Evolutionary conservation across 2,888 invertebrate species (phyloP), one percentile per base, ranked within the genome.

Genomic region (Theretra japonica): DNA sequence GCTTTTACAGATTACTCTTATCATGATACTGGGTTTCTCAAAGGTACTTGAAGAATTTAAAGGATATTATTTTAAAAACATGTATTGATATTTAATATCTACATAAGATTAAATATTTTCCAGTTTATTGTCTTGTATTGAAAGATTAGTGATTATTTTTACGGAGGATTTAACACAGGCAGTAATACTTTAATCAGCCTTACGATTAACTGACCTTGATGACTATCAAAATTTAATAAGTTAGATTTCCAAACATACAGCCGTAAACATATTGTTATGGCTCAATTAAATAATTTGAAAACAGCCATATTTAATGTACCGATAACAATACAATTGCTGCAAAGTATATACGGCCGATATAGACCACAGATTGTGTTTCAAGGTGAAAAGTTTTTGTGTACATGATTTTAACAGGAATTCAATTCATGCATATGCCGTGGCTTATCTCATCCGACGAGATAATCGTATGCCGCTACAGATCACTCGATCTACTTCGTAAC

Each of bases 271-370:
- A n/a, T n/a, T 53, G n/a, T 53, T 53, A 53, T 53, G 53, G n/a
- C 53, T 17, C 53, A n/a, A n/a, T 53, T 53, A 53, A 53, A 53
- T 53, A n/a, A n/a, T 53, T 53, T 53, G 53, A n/a, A 53, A 53
- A 53, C n/a, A 53, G 15, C n/a, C 7, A 53, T 53, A 53, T n/a
- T 53, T 53, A n/a, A 53, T 53, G n/a, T 53, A n/a, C 19, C n/a
- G 17, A 53, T n/a, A 53, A 53, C n/a, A 53, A 53, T 53, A 53
- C 53, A 53, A 53, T 53, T 53, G n/a, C n/a, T n/a, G 53, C 53
- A 53, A 53, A 53, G 53, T 53, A 6, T 41, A 11, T 53, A n/a
- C 53, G 53, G 17, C n/a, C 15, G 53, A 53, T 53, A n/a, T 53
- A n/a, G 53, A 53, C 19, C n/a, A 53, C 53, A 53, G 53, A 53